A percentile compares a stretch with the other conserved stretches of the same genome.
Conservation (phyloP, 2,113 vertebrate genomes). For the Puntigrus tetrazona region DNA sequence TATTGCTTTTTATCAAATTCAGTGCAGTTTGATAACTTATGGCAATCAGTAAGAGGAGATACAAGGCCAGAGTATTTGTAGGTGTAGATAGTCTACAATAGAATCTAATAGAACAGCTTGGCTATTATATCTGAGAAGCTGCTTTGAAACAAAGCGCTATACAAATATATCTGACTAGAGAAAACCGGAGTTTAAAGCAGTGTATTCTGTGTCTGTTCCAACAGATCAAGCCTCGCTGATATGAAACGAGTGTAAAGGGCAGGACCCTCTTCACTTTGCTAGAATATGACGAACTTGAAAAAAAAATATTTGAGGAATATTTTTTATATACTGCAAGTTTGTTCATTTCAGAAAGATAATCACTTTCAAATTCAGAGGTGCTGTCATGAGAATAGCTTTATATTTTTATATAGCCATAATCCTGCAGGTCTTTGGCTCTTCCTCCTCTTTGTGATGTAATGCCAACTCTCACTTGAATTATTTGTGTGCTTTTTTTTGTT, state of each 20-base stretch:
- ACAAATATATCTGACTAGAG: not conserved
- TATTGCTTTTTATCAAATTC: conserved; percentile 58
- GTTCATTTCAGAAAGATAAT: not conserved
- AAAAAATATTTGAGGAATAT: not conserved
- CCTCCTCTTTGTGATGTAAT: conserved; percentile 53
- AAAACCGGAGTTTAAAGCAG: not conserved
- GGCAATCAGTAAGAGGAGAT: conserved; percentile 52
- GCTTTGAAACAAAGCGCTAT: not conserved
- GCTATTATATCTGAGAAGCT: not conserved
- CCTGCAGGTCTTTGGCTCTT: conserved; percentile 38
- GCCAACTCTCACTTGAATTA: conserved; percentile 80
- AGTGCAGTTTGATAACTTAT: conserved; percentile 47
- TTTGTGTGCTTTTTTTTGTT: conserved; percentile 64
- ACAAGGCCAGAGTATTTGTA: conserved; percentile 45
- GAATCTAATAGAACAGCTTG: not conserved
- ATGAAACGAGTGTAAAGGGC: conserved; percentile 23
- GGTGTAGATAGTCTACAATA: not conserved
- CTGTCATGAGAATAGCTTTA: not conserved
- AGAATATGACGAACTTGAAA: not conserved
- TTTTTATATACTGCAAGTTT: not conserved
- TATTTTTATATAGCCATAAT: not conserved
- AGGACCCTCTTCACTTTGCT: conserved; percentile 40
- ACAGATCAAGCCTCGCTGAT: not conserved
- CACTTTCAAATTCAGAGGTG: not conserved
- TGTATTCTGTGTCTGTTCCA: not conserved